Base-by-base conservation (phyloP, 2,888 invertebrate species). In the Helobdella robusta region DNA sequence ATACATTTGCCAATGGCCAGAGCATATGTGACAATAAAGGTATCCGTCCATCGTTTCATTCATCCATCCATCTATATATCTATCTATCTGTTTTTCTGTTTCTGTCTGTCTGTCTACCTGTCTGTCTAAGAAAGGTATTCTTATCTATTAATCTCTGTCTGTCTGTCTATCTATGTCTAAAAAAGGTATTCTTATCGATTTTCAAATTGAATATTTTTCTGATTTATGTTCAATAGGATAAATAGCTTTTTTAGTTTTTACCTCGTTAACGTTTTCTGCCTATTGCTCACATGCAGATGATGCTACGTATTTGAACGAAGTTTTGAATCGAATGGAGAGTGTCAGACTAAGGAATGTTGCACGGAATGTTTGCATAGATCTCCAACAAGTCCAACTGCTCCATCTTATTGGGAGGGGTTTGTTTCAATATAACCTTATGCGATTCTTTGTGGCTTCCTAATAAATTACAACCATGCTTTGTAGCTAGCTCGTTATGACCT, bases 401-500 rank as follows among this genome's bases (percentile, higher is more conserved):
- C 76, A 79, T 23, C 72, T 77, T 8, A 74, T 80, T 36, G 80
- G 80, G 3, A 75, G 77, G 75, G 78, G 78, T 67, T n/a, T n/a
- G n/a, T n/a, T n/a, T n/a, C n/a, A n/a, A n/a, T n/a, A n/a, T n/a
- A n/a, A n/a, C n/a, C n/a, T n/a, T n/a, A n/a, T n/a, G n/a, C n/a
- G n/a, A n/a, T n/a, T n/a, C n/a, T n/a, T n/a, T n/a, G n/a, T n/a
- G n/a, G n/a, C n/a, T n/a, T n/a, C n/a, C n/a, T n/a, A n/a, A n/a
- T n/a, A n/a, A n/a, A n/a, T n/a, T n/a, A n/a, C n/a, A n/a, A n/a
- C n/a, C n/a, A n/a, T n/a, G n/a, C n/a, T n/a, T n/a, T n/a, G n/a
- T n/a, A n/a, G n/a, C n/a, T n/a, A n/a, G n/a, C n/a, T n/a, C n/a
- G n/a, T n/a, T n/a, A n/a, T n/a, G n/a, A n/a, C n/a, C n/a, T n/a